Conservation (phyloP, 2,888 invertebrate species). For the Agrochola lota region DNA sequence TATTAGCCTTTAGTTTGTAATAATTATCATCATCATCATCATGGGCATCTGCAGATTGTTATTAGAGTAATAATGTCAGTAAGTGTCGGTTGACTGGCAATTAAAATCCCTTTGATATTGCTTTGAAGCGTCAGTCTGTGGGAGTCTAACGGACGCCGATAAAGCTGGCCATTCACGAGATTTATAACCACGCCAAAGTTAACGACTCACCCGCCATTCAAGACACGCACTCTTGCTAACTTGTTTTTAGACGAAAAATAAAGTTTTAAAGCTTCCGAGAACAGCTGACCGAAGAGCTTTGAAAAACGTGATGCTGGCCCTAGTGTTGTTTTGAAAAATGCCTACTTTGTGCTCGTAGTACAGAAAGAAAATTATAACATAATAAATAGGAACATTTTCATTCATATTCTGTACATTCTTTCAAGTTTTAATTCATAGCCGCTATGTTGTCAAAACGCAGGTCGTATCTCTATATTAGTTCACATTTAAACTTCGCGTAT, state of each 20-base stretch:
- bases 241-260: slow-evolving; percentile 83
- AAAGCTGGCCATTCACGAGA: slow-evolving; percentile 83
- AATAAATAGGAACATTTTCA: slow-evolving; percentile 29
- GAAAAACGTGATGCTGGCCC: slow-evolving; percentile 72
- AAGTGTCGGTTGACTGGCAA: slow-evolving; percentile 79
- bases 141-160: slow-evolving; percentile 79
- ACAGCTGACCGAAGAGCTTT: slow-evolving; percentile 79
- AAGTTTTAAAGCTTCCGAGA: slow-evolving; percentile 79
- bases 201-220: slow-evolving; percentile 84
- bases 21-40: slow-evolving; percentile 66
- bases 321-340: slow-evolving; percentile 68
- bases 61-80: slow-evolving; percentile 75
- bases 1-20: slow-evolving; percentile 67
- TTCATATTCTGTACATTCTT: slow-evolving; percentile 40
- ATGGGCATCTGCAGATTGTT: slow-evolving; percentile 70
- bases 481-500: slow-evolving; percentile 52
- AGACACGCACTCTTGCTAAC: slow-evolving; percentile 83
- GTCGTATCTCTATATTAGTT: slow-evolving; percentile 46
- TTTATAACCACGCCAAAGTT: slow-evolving; percentile 86
- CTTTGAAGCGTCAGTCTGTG: slow-evolving; percentile 81
- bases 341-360: slow-evolving; percentile 19
- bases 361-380: slow-evolving; percentile 17
- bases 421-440: slow-evolving; percentile 47
- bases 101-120: slow-evolving; percentile 84
- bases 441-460: slow-evolving; percentile 54